These are phyloP conservation scores for Xenus cinereus DNA, from an alignment of 2,113 vertebrate genomes.

Conservation along the genomic window DNA sequence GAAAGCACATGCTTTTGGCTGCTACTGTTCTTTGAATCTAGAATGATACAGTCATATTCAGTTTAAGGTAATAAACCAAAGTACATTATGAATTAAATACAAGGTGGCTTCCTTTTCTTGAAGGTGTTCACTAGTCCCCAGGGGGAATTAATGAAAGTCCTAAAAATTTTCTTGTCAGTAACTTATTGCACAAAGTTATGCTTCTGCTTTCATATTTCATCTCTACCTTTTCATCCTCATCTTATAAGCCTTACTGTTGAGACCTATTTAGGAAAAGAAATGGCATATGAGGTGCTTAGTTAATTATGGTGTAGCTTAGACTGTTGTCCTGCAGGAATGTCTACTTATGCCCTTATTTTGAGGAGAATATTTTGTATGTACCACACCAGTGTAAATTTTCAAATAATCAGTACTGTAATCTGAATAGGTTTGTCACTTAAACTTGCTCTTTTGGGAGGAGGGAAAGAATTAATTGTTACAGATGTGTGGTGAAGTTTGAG, in stretches of 20 bases:
- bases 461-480: background rate
- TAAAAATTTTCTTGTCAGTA: background rate
- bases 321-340: background rate
- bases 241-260: background rate
- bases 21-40: background rate
- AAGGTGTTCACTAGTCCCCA: background rate
- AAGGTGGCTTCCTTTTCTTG: background rate
- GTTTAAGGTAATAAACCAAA: background rate
- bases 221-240: background rate
- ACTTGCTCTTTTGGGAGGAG: background rate
- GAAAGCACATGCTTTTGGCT: background rate
- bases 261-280: background rate
- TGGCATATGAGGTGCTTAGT: background rate
- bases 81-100: background rate
- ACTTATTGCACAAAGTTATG: background rate
- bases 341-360: background rate
- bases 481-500: background rate
- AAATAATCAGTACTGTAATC: background rate
- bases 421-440: background rate
- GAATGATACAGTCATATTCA: background rate
- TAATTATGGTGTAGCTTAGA: background rate
- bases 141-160: background rate
- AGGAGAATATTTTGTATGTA: background rate
- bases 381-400: background rate
- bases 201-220: background rate